Evolutionary conservation across 2,113 vertebrate genomes (phyloP).

Genomic region (Nanorana parkeri): DNA sequence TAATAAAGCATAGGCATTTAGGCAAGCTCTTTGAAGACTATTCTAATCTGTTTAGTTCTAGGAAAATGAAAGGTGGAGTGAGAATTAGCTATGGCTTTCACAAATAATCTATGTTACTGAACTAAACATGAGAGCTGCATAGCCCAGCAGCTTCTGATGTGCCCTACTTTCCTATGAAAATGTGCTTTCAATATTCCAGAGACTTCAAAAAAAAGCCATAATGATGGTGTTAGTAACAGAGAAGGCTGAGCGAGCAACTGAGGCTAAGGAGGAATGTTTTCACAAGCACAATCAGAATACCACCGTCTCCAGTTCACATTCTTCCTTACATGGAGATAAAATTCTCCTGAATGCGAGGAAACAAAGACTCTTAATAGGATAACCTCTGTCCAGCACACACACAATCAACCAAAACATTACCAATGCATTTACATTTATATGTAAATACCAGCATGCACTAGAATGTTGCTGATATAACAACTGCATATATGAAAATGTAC

Average conservation of each 20-base stretch:
- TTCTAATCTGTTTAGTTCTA: neutral
- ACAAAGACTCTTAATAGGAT: neutral
- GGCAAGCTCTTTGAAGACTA: neutral
- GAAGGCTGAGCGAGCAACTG: constrained; percentile 74
- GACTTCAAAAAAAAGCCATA: constrained; percentile 65
- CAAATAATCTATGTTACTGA: neutral
- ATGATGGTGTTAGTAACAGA: constrained; percentile 73
- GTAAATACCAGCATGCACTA: too few species aligned
- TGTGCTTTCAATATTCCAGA: constrained; percentile 21
- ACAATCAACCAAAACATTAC: neutral
- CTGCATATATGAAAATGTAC: too few species aligned
- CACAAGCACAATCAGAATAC: constrained; percentile 75
- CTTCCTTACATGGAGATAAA: constrained; percentile 72
- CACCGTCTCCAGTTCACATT: constrained; percentile 70
- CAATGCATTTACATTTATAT: too few species aligned
- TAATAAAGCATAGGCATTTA: neutral
- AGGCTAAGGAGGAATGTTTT: constrained; percentile 79
- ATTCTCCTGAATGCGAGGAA: constrained; percentile 42
- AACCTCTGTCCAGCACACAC: constrained; percentile 15
- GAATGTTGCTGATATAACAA: too few species aligned
- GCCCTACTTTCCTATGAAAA: neutral
- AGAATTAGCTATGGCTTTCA: neutral
- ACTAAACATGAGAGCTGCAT: neutral
- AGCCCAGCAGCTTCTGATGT: neutral
- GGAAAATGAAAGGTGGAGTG: neutral